Conservation (phyloP, 2,888 invertebrate species). For the Diaprepes abbreviatus region DNA sequence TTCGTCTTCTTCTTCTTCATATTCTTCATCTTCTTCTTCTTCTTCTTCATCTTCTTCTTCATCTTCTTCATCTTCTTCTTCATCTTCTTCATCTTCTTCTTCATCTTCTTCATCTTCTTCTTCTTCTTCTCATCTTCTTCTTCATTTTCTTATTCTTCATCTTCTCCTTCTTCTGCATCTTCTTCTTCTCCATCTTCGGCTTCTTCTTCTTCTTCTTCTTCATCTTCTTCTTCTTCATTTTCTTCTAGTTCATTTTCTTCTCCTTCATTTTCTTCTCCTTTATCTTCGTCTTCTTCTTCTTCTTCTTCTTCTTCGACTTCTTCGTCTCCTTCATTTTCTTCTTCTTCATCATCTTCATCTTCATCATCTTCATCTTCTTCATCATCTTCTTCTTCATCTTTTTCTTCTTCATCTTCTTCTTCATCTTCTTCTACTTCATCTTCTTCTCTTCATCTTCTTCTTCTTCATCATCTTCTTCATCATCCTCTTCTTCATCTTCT, state of each 20-base stretch:
- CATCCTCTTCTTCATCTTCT: neutral
- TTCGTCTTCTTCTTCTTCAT: no score
- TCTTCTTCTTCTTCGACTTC: no score
- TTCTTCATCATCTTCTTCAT: neutral
- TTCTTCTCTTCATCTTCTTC: neutral
- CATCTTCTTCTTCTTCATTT: no score
- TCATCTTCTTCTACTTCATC: neutral
- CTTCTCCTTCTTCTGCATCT: neutral
- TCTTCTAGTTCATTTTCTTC: no score
- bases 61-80: neutral
- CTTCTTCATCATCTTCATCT: neutral
- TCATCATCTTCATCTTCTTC: neutral
- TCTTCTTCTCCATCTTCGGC: neutral
- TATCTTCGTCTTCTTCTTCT: no score
- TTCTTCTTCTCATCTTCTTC: no score
- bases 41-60: neutral
- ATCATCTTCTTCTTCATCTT: no score
- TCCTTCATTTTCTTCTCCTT: no score
- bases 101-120: neutral
- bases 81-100: neutral
- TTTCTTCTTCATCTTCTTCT: slow-evolving; percentile 1
- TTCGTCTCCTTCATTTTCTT: no score
- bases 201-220: no score
- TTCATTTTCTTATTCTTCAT: neutral
- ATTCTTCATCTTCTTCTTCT: no score